Evolutionary conservation across 2,113 vertebrate genomes (phyloP).

Genomic region (Caranx melampygus): DNA sequence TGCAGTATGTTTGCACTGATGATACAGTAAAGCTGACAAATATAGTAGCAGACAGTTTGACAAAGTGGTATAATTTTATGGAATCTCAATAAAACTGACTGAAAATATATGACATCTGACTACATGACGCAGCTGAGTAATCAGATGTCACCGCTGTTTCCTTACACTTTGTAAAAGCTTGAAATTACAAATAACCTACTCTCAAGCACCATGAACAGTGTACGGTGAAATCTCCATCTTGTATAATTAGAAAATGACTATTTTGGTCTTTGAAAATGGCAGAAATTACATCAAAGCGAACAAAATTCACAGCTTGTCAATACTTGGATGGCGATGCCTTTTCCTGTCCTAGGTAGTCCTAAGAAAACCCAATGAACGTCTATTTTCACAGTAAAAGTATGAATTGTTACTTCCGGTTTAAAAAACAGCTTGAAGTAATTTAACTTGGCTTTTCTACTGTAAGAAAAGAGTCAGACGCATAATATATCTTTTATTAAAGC

Average conservation of each 20-base stretch:
- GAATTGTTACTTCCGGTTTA: neutral
- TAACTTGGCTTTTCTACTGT: neutral
- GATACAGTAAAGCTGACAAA: neutral
- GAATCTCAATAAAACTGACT: neutral
- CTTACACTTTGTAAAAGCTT: neutral
- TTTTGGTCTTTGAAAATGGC: neutral
- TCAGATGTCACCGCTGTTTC: neutral
- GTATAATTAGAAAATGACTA: too few species aligned
- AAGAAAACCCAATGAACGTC: accelerated
- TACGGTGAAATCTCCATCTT: neutral
- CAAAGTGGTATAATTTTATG: neutral
- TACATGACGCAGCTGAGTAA: neutral
- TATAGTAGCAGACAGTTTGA: neutral
- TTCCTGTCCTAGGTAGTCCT: neutral
- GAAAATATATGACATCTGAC: neutral
- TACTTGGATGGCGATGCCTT: neutral
- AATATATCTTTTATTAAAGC: neutral
- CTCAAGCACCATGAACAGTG: neutral
- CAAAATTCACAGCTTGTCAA: neutral
- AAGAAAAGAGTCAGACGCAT: neutral
- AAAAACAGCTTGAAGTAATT: too few species aligned
- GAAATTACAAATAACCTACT: too few species aligned
- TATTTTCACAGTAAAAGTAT: conserved; percentile 47
- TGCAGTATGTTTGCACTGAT: neutral
- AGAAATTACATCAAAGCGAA: neutral